Evolutionary conservation across 2,888 invertebrate species (phyloP), one percentile per base, ranked within the genome.

Genomic region (Baronia brevicornis): DNA sequence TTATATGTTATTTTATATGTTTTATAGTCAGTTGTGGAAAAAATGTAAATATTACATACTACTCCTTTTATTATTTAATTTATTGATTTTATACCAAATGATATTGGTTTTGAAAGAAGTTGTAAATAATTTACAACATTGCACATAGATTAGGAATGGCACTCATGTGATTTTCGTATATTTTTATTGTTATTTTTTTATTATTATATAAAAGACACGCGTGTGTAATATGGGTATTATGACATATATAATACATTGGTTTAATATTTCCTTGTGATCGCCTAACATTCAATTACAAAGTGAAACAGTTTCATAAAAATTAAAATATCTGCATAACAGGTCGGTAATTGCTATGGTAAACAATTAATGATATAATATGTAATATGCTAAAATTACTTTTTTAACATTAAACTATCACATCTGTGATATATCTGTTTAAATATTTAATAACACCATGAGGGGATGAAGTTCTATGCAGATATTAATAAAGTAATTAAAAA

Each of bases 131-230:
- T 41, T 42, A 47, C 44, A 38, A 34, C 15, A 32, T 25, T 46
- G 56, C 54, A 53, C 47, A 41, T 54, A 45, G 42, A 46, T 51
- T 55, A 54, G 40, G 39, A 38, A 36, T 33, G 27, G 60, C 56
- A 54, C 64, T 53, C 54, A 51, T 62, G 55, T 66, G 58, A 62
- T 62, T 49, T 53, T 59, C 54, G 59, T 53, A 33, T 41, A 39
- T 24, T 38, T 43, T n/a, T n/a, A n/a, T n/a, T n/a, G n/a, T n/a
- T n/a, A n/a, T n/a, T n/a, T 9, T 22, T 17, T 11, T 17, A 11
- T 24, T 24, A 14, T 22, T 27, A 27, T 18, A 33, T 29, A 33
- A 33, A 37, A 36, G 31, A 36, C 29, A 36, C 28, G 13, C 12
- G 9, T 20, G 15, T 12, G 11, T 6, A 11, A 17, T 18, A 27